Conservation (phyloP, 2,113 vertebrate genomes). For the Calidris pygmaea region DNA sequence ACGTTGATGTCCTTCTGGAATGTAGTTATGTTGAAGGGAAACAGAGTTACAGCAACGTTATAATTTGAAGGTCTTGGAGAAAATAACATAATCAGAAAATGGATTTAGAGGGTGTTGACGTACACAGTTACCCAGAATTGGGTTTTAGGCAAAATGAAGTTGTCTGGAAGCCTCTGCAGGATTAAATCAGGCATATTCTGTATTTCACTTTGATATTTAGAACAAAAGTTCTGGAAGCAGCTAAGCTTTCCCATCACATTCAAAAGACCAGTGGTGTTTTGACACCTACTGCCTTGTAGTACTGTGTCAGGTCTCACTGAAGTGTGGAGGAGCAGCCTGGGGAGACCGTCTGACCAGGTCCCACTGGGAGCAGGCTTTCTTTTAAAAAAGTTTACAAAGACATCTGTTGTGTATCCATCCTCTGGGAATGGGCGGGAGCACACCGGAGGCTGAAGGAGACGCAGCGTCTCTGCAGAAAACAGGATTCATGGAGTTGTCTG, state of each 20-base stretch:
- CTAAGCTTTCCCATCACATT: neutral
- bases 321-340: neutral
- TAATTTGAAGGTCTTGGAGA: neutral
- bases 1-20: neutral
- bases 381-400: neutral
- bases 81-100: neutral
- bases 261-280: neutral
- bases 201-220: neutral
- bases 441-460: neutral
- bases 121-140: neutral
- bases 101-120: neutral
- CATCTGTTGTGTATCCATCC: neutral
- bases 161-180: neutral
- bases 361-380: neutral
- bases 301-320: neutral
- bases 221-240: neutral
- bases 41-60: neutral
- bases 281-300: neutral
- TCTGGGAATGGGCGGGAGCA: neutral
- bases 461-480: neutral
- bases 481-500: neutral
- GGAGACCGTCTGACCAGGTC: neutral
- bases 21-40: neutral
- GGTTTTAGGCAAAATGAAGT: neutral
- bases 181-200: neutral